Base-by-base conservation (phyloP, 2,888 invertebrate species). In the Isoperla grammatica region DNA sequence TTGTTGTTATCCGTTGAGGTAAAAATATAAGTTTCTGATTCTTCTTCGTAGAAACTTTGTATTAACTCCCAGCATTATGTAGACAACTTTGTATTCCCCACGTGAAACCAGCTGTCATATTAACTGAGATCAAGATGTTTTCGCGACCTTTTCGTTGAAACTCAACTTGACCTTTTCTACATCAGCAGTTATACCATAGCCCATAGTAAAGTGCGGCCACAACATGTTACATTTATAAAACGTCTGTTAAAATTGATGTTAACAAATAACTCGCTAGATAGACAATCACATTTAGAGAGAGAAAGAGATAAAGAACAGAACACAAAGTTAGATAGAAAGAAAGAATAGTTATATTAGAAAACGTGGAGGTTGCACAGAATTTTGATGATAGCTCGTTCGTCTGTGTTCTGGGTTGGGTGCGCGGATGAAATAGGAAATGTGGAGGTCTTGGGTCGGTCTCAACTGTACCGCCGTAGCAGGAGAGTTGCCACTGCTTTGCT, bases 311-410 rank as follows among this genome's bases (percentile, higher is more conserved):
- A 23, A 56, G 29, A 29, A 35, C 20, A 20, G 19, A 11, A 6
- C 12, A 40, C 12, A 22, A 42, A 23, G 45, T 13, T 19, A 37
- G 29, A 22, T 37, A 56, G 20, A 56, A 19, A 57, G 48, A 46
- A 57, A 57, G 23, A 57, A 57, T 45, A 57, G 57, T 48, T 48
- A 57, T 57, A 48, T 48, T 57, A 57, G 37, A 48, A 48, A 57
- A 48, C 20, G 35, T 46, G 19, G 48, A 8, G 48, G 48, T 57
- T 20, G 48, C 23, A 5, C 17, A 48, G 57, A 57, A 57, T 57
- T 57, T 48, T 57, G 57, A 57, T 57, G 43, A 42, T 37, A 46
- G 17, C 48, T 48, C 39, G 48, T 48, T 22, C 17, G 37, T 45
- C 17, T 50, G 15, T 53, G 19, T 20, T 50, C 12, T 37, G 50